These are phyloP conservation scores for Plagiodera versicolora DNA, from an alignment of 2,888 invertebrate species.

Conservation along the genomic window DNA sequence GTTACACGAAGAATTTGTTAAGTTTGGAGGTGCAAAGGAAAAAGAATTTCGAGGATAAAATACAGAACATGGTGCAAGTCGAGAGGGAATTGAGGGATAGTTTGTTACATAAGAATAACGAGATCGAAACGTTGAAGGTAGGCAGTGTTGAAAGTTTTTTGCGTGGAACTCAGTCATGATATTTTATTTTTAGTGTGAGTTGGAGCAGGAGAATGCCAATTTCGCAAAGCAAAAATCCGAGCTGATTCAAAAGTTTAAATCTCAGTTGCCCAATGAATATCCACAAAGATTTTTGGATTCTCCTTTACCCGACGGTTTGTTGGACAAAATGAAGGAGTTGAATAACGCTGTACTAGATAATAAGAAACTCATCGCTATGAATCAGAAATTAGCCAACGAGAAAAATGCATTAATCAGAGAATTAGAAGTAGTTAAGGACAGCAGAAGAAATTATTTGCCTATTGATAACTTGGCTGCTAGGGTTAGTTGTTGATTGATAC, in stretches of 20 bases:
- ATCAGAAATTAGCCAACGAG: conserved; percentile 54
- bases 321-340: conserved; percentile 53
- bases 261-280: conserved; percentile 35
- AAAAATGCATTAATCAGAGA: conserved; percentile 56
- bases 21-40: conserved; percentile 38
- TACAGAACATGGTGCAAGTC: conserved; percentile 33
- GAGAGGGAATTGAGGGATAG: conserved; percentile 39
- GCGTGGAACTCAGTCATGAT: too few species aligned
- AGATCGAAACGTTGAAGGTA: conserved; percentile 44
- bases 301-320: conserved; percentile 27
- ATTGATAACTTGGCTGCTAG: conserved; percentile 49
- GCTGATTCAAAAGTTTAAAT: conserved; percentile 48
- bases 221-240: conserved; percentile 54
- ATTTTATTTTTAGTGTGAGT: conserved; percentile 53
- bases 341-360: conserved; percentile 59
- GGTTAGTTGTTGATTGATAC: conserved; percentile 21
- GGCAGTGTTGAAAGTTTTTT: too few species aligned
- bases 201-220: conserved; percentile 56
- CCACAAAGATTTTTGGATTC: background rate
- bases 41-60: conserved; percentile 39
- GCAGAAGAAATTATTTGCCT: conserved; percentile 39
- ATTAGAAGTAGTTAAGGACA: conserved; percentile 54
- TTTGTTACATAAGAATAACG: conserved; percentile 35
- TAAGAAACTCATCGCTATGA: conserved; percentile 55
- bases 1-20: conserved; percentile 44